Conservation (phyloP, 2,797 vertebrate species). For the Urocyon cinereoargenteus region DNA sequence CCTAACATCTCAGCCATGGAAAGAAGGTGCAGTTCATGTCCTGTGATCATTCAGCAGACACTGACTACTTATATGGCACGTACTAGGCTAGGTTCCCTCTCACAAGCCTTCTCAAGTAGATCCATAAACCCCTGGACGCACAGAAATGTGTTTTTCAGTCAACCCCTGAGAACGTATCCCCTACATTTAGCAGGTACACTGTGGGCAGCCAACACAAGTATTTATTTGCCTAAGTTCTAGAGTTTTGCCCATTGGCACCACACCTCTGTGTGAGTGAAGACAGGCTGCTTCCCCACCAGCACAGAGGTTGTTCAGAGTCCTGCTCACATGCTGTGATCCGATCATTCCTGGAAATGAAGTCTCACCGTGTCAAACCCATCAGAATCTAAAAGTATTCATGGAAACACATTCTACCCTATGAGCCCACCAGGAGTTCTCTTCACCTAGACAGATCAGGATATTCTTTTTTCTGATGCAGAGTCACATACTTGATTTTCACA, state of each 20-base stretch:
- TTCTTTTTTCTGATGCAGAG: not conserved
- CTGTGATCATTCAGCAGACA: not conserved
- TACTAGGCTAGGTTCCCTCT: not conserved
- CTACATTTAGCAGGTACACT: not conserved
- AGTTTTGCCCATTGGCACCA: not conserved
- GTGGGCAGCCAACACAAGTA: not conserved
- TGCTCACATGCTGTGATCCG: not conserved
- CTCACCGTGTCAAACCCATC: not conserved
- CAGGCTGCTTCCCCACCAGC: not conserved
- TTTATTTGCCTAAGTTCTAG: not conserved
- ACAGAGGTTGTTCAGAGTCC: not conserved
- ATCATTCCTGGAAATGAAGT: not conserved
- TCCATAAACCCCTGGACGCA: not conserved
- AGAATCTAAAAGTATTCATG: not conserved
- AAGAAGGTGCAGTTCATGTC: not conserved
- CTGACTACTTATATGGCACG: not conserved
- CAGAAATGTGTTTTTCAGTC: not conserved
- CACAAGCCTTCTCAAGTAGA: not conserved
- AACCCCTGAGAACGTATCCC: not conserved
- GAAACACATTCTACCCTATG: not conserved
- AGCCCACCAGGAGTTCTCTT: not conserved
- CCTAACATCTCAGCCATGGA: not conserved
- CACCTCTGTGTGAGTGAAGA: not conserved
- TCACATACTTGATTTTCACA: not conserved
- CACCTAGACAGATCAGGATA: not conserved